Evolutionary conservation across 2,113 vertebrate species (phyloP).

Genomic region (Hoplias malabaricus): DNA sequence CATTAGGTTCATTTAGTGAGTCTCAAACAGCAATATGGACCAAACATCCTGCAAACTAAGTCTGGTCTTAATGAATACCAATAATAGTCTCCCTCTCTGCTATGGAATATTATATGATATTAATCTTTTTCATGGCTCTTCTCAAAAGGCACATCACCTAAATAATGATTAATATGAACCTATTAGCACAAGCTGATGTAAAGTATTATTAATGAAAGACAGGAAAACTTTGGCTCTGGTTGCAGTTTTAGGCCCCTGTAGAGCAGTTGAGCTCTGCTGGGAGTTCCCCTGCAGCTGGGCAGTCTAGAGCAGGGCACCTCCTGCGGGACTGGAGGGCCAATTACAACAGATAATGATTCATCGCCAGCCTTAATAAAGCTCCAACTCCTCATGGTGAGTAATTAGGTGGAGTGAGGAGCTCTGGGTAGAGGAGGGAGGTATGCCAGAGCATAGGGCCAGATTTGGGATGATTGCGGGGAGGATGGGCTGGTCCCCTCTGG

Average conservation of each 20-base stretch:
- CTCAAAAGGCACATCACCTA: constrained; percentile 44
- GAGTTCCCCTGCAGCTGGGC: constrained; percentile 58
- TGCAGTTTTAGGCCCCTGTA: constrained; percentile 45
- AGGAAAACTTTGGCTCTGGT: constrained; percentile 50
- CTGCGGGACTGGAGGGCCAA: constrained; percentile 74
- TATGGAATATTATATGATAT: constrained; percentile 38
- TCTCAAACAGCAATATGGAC: not conserved
- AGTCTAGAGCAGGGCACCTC: constrained; percentile 73
- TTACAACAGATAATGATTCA: constrained; percentile 77
- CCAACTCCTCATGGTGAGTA: constrained; percentile 70
- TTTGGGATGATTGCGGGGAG: constrained; percentile 70
- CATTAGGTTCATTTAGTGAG: not conserved
- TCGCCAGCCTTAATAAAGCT: constrained; percentile 69
- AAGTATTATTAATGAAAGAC: constrained; percentile 55
- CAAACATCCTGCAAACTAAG: constrained; percentile 21
- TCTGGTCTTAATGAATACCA: constrained; percentile 31
- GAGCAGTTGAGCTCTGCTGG: too few relatives aligned
- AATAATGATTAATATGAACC: constrained; percentile 55
- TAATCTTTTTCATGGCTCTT: constrained; percentile 49
- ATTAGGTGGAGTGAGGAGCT: constrained; percentile 67
- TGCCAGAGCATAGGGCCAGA: constrained; percentile 52
- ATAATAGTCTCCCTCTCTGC: constrained; percentile 39
- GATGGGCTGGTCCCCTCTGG: constrained; percentile 55
- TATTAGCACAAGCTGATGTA: constrained; percentile 49
- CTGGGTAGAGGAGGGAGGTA: constrained; percentile 45